A percentile compares a stretch with the other conserved stretches of the same genome.
Conservation (phyloP, 2,113 vertebrate genomes). For the Hiodon alosoides region DNA sequence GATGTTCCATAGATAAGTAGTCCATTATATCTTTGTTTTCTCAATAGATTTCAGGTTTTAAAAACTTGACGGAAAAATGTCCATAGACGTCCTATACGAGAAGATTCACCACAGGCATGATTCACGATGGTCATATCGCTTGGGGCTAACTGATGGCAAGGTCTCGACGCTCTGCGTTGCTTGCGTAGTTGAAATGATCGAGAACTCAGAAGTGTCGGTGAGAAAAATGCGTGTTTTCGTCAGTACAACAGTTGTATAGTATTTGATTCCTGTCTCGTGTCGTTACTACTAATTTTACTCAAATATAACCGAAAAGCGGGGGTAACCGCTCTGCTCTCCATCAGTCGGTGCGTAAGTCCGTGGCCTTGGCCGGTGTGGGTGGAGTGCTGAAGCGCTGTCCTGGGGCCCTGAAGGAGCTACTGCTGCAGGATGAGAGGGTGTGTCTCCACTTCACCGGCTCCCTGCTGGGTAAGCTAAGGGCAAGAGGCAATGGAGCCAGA, state of each 20-base stretch:
- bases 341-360: conserved; percentile 80
- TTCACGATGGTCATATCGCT: conserved; percentile 54
- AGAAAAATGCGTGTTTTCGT: conserved; percentile 20
- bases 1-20: too few relatives aligned
- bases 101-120: conserved; percentile 64
- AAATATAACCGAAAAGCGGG: too few relatives aligned
- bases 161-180: conserved; percentile 67
- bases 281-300: too few relatives aligned
- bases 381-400: conserved; percentile 63
- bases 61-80: conserved; percentile 27
- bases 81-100: conserved; percentile 51
- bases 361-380: conserved; percentile 63
- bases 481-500: neutral
- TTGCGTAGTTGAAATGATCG: conserved; percentile 73
- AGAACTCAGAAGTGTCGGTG: conserved; percentile 65
- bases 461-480: conserved; percentile 73
- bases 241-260: neutral
- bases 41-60: too few relatives aligned
- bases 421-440: conserved; percentile 67
- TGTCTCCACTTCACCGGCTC: conserved; percentile 63
- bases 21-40: too few relatives aligned
- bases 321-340: neutral
- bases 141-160: conserved; percentile 30
- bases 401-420: conserved; percentile 56
- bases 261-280: neutral